These are phyloP conservation scores for Sebastes cheni DNA, from an alignment of 2,797 vertebrate genomes.

Conservation along the genomic window DNA sequence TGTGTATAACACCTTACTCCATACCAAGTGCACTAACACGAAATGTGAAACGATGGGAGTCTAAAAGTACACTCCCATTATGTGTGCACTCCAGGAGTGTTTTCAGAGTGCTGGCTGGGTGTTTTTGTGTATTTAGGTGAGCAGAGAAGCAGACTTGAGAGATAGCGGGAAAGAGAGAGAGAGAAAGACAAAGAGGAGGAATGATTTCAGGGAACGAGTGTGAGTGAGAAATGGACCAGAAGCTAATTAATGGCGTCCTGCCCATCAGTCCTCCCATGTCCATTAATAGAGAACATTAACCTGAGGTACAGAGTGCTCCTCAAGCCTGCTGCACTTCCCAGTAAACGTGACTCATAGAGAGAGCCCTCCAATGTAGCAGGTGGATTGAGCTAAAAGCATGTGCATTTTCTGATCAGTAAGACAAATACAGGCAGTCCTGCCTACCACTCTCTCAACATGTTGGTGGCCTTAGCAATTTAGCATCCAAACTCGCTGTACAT, in stretches of 20 bases:
- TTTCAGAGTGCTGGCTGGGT: conserved; percentile 34
- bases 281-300: conserved; percentile 89
- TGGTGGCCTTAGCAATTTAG: conserved; percentile 59
- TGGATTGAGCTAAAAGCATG: conserved; percentile 73
- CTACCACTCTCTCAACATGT: conserved; percentile 39
- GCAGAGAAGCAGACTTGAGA: conserved; percentile 29
- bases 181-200: conserved; percentile 58
- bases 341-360: conserved; percentile 82
- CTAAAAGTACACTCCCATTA: conserved; percentile 50
- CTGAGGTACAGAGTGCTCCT: conserved; percentile 85
- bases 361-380: conserved; percentile 66
- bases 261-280: conserved; percentile 79
- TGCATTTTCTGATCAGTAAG: conserved; percentile 67
- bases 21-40: conserved; percentile 28
- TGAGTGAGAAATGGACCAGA: conserved; percentile 82
- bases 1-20: conserved; percentile 27
- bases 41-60: conserved; percentile 46
- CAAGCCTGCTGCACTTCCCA: conserved; percentile 79
- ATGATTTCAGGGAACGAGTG: conserved; percentile 69
- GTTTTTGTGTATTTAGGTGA: conserved; percentile 64
- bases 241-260: conserved; percentile 85
- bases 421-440: conserved; percentile 58
- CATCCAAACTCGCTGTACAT: conserved; percentile 48
- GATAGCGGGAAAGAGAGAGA: conserved; percentile 10
- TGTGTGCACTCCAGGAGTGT: conserved; percentile 45